These are phyloP conservation scores for Phengaris arion DNA, from an alignment of 2,888 invertebrate species.

Conservation along the genomic window DNA sequence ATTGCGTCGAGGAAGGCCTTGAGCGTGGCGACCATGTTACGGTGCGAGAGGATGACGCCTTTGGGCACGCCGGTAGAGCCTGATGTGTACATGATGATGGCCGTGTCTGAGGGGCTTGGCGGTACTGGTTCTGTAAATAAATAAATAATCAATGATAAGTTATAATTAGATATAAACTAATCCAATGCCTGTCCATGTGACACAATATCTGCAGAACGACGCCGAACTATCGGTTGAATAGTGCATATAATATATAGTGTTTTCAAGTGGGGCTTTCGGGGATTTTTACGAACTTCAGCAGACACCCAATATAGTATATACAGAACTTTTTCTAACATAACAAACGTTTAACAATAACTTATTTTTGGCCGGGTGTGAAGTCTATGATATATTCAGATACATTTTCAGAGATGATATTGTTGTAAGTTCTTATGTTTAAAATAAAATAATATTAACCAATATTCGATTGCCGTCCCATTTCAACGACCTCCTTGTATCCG, in stretches of 20 bases:
- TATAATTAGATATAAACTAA: too few relatives aligned
- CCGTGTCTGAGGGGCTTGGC: constrained; percentile 88
- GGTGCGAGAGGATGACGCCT: constrained; percentile 90
- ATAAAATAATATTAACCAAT: constrained; percentile 54
- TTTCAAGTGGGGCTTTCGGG: too few relatives aligned
- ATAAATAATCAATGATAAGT: neutral
- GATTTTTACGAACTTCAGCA: too few relatives aligned
- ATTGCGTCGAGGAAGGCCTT: constrained; percentile 90
- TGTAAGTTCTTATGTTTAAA: neutral
- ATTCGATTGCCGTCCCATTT: constrained; percentile 57
- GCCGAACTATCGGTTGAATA: too few relatives aligned
- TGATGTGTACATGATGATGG: constrained; percentile 99
- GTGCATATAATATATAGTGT: too few relatives aligned
- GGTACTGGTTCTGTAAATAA: constrained; percentile 72
- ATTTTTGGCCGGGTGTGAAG: too few relatives aligned
- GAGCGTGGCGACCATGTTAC: constrained; percentile 89
- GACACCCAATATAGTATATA: too few relatives aligned
- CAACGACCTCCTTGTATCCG: constrained; percentile 83
- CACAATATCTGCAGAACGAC: too few relatives aligned
- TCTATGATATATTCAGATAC: too few relatives aligned
- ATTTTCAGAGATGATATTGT: neutral
- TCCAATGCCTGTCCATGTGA: too few relatives aligned
- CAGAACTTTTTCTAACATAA: too few relatives aligned
- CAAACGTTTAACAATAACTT: too few relatives aligned
- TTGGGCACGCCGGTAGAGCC: constrained; percentile 98